These are phyloP conservation scores for Mya arenaria DNA, from an alignment of 1,140 invertebrate species.

Conservation along the genomic window DNA sequence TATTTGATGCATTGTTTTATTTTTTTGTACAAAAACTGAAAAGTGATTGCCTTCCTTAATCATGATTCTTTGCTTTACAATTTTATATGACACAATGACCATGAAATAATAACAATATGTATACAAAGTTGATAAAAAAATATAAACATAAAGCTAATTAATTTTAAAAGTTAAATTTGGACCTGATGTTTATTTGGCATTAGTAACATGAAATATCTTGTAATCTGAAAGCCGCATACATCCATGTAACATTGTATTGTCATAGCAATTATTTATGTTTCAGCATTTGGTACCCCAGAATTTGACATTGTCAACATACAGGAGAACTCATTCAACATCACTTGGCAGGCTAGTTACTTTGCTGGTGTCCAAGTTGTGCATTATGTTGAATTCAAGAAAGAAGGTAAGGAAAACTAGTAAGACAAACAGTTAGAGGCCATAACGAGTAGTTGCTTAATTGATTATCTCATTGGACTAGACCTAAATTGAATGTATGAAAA, in stretches of 20 bases:
- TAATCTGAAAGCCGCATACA: neutral
- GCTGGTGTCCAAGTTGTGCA: conserved; percentile 91
- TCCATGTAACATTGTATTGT: neutral
- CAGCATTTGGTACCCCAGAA: conserved; percentile 88
- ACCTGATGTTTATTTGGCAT: neutral
- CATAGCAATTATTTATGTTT: conserved; percentile 60
- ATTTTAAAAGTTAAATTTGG: neutral
- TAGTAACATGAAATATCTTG: neutral
- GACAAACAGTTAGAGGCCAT: neutral
- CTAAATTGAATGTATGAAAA: neutral
- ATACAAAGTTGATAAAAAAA: neutral
- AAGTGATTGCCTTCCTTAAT: too few relatives aligned
- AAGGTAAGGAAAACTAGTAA: conserved; percentile 60
- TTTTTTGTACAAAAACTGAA: too few relatives aligned
- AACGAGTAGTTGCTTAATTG: neutral
- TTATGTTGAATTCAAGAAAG: conserved; percentile 90
- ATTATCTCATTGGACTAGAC: neutral
- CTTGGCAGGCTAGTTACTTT: conserved; percentile 86
- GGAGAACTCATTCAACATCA: conserved; percentile 85
- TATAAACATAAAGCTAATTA: neutral
- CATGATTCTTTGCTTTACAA: too few relatives aligned
- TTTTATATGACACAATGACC: too few relatives aligned
- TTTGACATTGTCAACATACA: conserved; percentile 88
- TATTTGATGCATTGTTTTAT: too few relatives aligned
- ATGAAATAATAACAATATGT: neutral